These are phyloP conservation scores for Scarus forsteni DNA, from an alignment of 2,797 vertebrate genomes.

Conservation along the genomic window DNA sequence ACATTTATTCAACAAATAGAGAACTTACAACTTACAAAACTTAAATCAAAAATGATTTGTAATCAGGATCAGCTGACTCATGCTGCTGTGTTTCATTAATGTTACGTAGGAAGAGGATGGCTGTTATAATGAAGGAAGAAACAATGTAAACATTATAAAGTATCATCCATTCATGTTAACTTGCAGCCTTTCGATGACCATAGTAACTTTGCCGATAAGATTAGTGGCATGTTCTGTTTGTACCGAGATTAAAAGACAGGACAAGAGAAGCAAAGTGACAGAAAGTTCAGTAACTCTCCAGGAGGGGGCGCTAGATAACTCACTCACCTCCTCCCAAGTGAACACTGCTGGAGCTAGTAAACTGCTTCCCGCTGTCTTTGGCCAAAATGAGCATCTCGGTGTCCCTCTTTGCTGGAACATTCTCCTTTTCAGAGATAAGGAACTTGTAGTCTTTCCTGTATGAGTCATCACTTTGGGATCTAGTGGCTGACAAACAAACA, in stretches of 20 bases:
- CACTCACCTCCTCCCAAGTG: constrained; percentile 79
- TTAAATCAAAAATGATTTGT: too few species aligned
- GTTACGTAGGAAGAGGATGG: too few species aligned
- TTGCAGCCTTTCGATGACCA: too few species aligned
- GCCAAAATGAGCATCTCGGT: constrained; percentile 91
- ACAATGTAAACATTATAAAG: too few species aligned
- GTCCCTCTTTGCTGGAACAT: constrained; percentile 87
- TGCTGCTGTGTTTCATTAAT: too few species aligned
- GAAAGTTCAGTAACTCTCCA: constrained; percentile 1
- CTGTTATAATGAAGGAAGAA: too few species aligned
- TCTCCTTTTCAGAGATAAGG: constrained; percentile 93
- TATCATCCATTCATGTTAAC: not conserved
- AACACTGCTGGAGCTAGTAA: constrained; percentile 79
- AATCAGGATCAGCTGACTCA: too few species aligned
- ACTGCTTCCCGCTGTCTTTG: constrained; percentile 97
- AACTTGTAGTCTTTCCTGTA: constrained; percentile 92
- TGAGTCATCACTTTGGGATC: constrained; percentile 85
- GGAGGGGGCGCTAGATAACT: constrained; percentile 4
- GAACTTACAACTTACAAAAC: too few species aligned
- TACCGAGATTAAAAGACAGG: too few species aligned
- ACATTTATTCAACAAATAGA: too few species aligned
- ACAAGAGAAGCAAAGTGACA: not conserved
- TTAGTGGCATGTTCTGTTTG: too few species aligned
- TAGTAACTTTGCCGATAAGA: too few species aligned
- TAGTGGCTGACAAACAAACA: constrained; percentile 54